Evolutionary conservation across 2,888 invertebrate species (phyloP).

Genomic region (Dolichopus griseipennis): DNA sequence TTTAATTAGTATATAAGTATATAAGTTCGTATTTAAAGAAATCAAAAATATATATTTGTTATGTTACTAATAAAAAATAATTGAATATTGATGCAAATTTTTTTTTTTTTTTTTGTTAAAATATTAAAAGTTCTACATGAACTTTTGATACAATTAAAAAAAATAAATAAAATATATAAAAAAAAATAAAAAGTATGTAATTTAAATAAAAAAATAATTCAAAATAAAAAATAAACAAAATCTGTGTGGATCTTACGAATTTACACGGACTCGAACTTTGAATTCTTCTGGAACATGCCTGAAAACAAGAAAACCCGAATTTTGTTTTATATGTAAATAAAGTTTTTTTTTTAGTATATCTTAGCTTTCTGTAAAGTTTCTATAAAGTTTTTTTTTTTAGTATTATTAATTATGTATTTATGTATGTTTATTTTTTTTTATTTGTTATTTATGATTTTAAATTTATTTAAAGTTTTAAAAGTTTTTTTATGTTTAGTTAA

Average conservation of each 20-base stretch:
- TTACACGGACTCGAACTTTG: constrained; percentile 77
- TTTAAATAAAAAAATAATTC: constrained; percentile 13
- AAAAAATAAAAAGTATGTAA: constrained; percentile 14
- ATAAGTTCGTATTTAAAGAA: no score
- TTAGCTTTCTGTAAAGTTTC: no score
- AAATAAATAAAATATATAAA: constrained; percentile 7
- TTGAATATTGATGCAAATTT: no score
- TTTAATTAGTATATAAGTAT: no score
- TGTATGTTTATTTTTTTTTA: not conserved
- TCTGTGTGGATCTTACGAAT: constrained; percentile 58
- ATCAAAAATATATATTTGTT: no score
- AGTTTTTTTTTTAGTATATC: constrained; percentile 28
- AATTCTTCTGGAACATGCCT: constrained; percentile 67
- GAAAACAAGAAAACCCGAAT: constrained; percentile 43
- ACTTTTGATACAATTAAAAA: not conserved
- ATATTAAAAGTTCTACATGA: not conserved
- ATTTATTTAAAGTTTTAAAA: no score
- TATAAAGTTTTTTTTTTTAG: not conserved
- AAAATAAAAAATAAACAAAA: constrained; percentile 14
- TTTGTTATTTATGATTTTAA: no score
- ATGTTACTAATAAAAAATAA: no score
- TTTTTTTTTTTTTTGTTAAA: not conserved
- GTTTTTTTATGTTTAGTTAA: no score
- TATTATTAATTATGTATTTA: no score
- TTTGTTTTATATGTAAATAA: constrained; percentile 12